phyloP scores from a whole-genome alignment of 2,797 vertebrate genomes.

The Epinephelus malabaricus region DNA sequence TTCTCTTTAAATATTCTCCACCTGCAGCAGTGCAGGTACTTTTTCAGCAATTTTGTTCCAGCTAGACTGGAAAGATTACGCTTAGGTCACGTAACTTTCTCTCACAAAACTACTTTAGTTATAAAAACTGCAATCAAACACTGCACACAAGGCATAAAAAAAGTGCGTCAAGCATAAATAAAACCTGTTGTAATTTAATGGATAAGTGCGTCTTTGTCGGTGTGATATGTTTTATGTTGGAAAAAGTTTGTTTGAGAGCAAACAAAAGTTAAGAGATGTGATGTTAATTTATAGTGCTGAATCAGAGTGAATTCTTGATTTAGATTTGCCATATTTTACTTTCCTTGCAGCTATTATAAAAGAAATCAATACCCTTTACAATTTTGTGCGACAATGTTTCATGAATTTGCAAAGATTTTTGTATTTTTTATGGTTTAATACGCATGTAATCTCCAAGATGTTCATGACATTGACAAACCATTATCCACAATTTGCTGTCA shows the following conservation, averaged over 20 bases:
- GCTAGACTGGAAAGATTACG: background rate
- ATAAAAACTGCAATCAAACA: constrained; percentile 1
- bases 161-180: background rate
- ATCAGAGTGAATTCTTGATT: no score
- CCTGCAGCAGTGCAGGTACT: background rate
- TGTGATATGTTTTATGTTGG: background rate
- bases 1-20: constrained; percentile 25
- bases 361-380: background rate
- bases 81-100: background rate
- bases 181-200: background rate
- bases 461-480: background rate
- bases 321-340: no score
- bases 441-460: background rate
- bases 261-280: background rate
- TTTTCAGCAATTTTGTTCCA: background rate
- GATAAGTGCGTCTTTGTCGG: background rate
- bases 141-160: background rate
- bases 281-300: background rate
- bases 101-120: background rate
- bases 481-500: constrained; percentile 4
- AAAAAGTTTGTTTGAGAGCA: constrained; percentile 2
- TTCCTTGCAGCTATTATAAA: background rate
- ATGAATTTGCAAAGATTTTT: background rate
- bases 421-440: background rate
- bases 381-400: background rate